Base-by-base conservation (phyloP, 2,113 vertebrate genomes). In the Speoplatyrhinus poulsoni region DNA sequence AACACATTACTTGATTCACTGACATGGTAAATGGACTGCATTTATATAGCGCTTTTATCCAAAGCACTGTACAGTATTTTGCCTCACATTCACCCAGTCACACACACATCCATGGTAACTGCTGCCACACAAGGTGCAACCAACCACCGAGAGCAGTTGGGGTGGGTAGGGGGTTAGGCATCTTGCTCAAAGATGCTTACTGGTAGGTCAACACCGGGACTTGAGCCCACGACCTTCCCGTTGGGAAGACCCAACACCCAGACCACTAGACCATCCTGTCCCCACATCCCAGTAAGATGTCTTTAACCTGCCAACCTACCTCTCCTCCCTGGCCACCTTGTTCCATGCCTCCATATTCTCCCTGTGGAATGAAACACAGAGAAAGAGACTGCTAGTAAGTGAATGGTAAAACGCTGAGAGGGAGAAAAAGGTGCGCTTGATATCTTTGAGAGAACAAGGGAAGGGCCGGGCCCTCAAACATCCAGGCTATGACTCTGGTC, bases 341-440 rank as follows among this genome's bases (percentile, higher is more conserved):
- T n/a, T 93, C 91, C 89, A 88, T 89, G 41, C 90, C 92, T 12
- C 92, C 92, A 13, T 92, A 93, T 58, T 93, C 91, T 72, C 84
- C 92, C 93, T 94, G 86, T 32, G 57, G 57, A 61, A 33, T 68
- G 1, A 65, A 60, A 41, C 72, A 12, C 36, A 64, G 26, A 81
- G 26, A 53, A 7, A 77, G 57, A 47, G 2, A 53, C 49, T 48
- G 46, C 62, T 6, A 59, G 33, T 32, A 4, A 62, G 55, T 58
- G 33, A 70, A 4, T 61, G 61, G 33, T 70, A 68, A 58, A 12
- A 33, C 26, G 60, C 19, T 79, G 32, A 54, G 7, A 77, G 58
- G 46, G 2, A 49, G 53, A 53, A 47, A 64, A 6, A 59, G 33
- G 11, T 7, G 19, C 16, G n/a, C 9, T 15, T 12, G 58, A 15